Conservation (phyloP, 2,888 invertebrate genomes). For the Coremacera marginata region DNA sequence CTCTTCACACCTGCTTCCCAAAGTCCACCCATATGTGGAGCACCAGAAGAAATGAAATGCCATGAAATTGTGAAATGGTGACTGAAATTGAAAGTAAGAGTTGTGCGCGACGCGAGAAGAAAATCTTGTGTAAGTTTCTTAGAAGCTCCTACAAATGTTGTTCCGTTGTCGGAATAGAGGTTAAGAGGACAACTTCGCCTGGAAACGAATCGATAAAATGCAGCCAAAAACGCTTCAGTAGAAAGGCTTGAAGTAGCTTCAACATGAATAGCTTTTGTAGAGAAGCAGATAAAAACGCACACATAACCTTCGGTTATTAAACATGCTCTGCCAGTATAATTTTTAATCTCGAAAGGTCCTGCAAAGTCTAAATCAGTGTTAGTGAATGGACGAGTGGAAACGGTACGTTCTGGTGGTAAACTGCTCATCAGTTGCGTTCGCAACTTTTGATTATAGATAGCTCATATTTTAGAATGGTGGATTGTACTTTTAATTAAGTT, state of each 20-base stretch:
- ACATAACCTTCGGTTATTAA: not conserved
- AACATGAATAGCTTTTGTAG: not conserved
- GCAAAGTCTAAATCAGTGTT: no score
- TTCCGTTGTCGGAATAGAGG: constrained; percentile 22
- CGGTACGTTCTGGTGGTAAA: no score
- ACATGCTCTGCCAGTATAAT: no score
- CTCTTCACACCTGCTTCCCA: constrained; percentile 27
- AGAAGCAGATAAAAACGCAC: constrained; percentile 10
- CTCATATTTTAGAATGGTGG: no score
- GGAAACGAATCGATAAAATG: not conserved
- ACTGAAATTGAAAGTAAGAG: constrained; percentile 19
- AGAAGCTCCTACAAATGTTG: constrained; percentile 21
- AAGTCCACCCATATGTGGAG: constrained; percentile 21
- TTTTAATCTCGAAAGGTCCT: no score
- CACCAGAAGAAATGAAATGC: constrained; percentile 7
- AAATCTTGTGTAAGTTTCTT: not conserved
- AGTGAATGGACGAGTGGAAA: no score
- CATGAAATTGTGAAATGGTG: not conserved
- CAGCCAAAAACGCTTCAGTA: not conserved
- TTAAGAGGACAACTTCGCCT: not conserved
- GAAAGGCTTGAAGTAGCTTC: not conserved
- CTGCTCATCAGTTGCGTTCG: no score
- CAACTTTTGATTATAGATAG: no score
- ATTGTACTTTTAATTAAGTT: no score
- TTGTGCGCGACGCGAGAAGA: constrained; percentile 19